A percentile compares a stretch with the other conserved stretches of the same genome.
phyloP scores from a whole-genome alignment of 2,888 invertebrate species.

The Pachycephus smyrnensis region DNA sequence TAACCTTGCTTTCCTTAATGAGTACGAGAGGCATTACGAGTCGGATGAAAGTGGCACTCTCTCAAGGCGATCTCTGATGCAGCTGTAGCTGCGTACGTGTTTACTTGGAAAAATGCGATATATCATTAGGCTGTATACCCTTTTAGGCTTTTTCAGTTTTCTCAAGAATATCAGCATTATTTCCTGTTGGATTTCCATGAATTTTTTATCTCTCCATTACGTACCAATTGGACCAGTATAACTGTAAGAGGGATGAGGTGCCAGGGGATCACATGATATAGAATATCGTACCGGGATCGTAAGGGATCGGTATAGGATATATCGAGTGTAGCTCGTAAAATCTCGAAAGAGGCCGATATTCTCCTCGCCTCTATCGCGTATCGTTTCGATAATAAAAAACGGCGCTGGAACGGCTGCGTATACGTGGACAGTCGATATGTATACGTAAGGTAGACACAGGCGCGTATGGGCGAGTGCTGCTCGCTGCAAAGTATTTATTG shows the following conservation, averaged over 20 bases:
- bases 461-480: background rate
- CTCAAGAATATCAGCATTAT: background rate
- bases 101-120: conserved; percentile 54
- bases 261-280: background rate
- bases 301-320: background rate
- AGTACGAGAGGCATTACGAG: conserved; percentile 59
- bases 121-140: conserved; percentile 9
- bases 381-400: conserved; percentile 4
- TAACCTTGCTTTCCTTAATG: conserved; percentile 65
- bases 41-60: conserved; percentile 51
- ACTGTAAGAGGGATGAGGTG: background rate
- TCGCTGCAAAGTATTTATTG: conserved; percentile 7
- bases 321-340: conserved; percentile 14
- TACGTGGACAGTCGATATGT: background rate
- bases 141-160: background rate
- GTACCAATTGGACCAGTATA: background rate
- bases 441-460: background rate
- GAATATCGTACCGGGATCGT: background rate
- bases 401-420: background rate
- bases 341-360: conserved; percentile 26
- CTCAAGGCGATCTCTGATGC: conserved; percentile 40
- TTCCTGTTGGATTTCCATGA: background rate
- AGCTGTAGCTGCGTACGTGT: conserved; percentile 50
- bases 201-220: background rate
- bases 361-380: conserved; percentile 18